Conservation (phyloP, 2,888 invertebrate species). For the Caenorhabditis afra region DNA sequence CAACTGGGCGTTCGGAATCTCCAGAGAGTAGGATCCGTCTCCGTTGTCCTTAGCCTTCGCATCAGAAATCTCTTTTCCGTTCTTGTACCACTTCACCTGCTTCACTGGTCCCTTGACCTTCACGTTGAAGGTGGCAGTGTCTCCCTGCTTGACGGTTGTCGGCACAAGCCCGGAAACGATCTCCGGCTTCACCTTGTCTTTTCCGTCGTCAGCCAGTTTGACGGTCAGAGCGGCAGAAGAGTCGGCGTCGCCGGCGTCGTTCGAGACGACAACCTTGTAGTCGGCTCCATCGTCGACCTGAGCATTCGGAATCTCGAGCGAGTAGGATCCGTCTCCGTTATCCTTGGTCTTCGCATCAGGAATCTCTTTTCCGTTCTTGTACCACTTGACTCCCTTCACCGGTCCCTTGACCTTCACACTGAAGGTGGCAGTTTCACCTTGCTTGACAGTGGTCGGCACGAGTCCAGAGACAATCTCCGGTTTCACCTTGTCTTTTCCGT, state of each 20-base stretch:
- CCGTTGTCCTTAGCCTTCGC: conserved; percentile 76
- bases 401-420: conserved; percentile 85
- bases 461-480: conserved; percentile 84
- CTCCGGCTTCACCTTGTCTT: conserved; percentile 81
- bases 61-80: conserved; percentile 80
- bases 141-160: conserved; percentile 87
- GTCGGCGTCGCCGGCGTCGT: conserved; percentile 79
- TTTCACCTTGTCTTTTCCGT: conserved; percentile 81
- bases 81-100: conserved; percentile 87
- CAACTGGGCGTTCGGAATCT: conserved; percentile 72
- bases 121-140: conserved; percentile 86
- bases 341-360: conserved; percentile 77
- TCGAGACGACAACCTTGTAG: conserved; percentile 75
- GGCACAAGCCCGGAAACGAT: conserved; percentile 85
- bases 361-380: conserved; percentile 81
- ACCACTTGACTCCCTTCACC: conserved; percentile 90
- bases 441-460: conserved; percentile 85
- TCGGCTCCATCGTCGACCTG: conserved; percentile 74
- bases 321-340: conserved; percentile 71
- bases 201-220: conserved; percentile 63
- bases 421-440: conserved; percentile 89
- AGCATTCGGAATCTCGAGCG: conserved; percentile 74
- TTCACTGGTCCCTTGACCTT: conserved; percentile 87
- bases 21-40: conserved; percentile 71
- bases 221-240: conserved; percentile 74